Evolutionary conservation across 2,888 invertebrate species (phyloP).

Genomic region (Germaria angustata): DNA sequence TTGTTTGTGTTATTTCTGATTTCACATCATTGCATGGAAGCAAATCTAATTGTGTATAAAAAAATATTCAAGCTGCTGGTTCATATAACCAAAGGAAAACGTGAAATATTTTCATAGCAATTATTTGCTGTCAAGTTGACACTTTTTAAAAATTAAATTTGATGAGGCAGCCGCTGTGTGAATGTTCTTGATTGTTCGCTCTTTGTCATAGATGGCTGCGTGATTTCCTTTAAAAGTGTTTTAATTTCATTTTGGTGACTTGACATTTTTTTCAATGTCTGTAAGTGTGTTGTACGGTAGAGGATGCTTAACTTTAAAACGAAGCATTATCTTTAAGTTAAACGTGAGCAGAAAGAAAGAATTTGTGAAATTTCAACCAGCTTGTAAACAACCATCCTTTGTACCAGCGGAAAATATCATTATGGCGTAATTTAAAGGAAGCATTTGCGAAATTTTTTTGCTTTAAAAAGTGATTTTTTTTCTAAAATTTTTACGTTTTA

Average conservation of each 20-base stretch:
- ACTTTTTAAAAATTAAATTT: conserved; percentile 1
- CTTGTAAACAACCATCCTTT: no score
- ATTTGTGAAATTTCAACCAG: no score
- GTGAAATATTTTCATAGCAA: conserved; percentile 46
- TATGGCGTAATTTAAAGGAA: no score
- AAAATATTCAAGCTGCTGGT: conserved; percentile 8
- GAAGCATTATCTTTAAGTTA: neutral
- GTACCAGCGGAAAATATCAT: no score
- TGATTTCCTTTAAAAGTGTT: conserved; percentile 18
- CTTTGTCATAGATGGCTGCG: neutral
- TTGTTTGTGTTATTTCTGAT: neutral
- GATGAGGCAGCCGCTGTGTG: neutral
- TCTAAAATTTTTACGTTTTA: no score
- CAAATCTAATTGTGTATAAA: neutral
- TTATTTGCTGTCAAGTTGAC: conserved; percentile 33
- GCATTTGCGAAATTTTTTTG: no score
- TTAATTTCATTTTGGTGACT: neutral
- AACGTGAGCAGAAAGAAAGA: neutral
- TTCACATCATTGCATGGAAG: neutral
- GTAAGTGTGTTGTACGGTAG: neutral
- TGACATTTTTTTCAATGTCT: neutral
- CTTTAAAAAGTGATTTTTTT: no score
- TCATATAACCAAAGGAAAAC: neutral
- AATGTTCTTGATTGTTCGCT: neutral
- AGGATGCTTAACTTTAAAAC: conserved; percentile 2